phyloP scores from a whole-genome alignment of 1,140 invertebrate species.

The Ridgeia piscesae region DNA sequence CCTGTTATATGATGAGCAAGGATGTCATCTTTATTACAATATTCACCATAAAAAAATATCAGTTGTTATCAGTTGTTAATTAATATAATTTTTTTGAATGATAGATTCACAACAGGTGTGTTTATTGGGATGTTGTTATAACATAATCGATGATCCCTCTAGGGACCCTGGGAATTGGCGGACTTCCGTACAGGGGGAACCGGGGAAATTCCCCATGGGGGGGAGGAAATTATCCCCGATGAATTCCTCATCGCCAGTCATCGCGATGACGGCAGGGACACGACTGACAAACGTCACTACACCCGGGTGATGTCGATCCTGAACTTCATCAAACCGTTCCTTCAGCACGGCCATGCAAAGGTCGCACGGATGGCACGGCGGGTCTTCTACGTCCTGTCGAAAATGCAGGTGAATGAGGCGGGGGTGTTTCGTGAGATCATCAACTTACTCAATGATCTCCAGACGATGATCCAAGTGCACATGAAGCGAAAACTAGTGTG shows the following conservation, averaged over 20 bases:
- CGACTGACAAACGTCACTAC: conserved; percentile 30
- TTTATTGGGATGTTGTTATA: neutral
- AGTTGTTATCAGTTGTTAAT: no score
- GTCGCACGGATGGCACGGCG: conserved; percentile 56
- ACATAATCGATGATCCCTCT: neutral
- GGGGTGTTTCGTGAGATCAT: conserved; percentile 50
- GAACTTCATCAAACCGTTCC: conserved; percentile 53
- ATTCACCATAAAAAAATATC: no score
- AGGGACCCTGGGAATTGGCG: conserved; percentile 34
- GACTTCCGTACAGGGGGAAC: conserved; percentile 36
- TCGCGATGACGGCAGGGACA: conserved; percentile 32
- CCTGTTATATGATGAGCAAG: no score
- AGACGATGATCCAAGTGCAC: conserved; percentile 39
- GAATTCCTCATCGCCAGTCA: conserved; percentile 43
- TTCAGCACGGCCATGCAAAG: conserved; percentile 55
- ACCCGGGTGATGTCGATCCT: conserved; percentile 49
- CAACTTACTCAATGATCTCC: conserved; percentile 39
- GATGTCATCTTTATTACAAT: no score
- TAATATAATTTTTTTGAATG: no score
- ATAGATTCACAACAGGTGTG: no score
- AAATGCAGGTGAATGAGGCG: conserved; percentile 53
- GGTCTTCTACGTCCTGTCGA: conserved; percentile 55
- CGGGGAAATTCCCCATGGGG: no score
- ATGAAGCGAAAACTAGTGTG: conserved; percentile 30
- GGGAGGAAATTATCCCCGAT: no score